Percentiles rank a stretch among this genome's conserved stretches.
Conservation (phyloP, 2,888 invertebrate genomes). For the Cheilosia urbana region DNA sequence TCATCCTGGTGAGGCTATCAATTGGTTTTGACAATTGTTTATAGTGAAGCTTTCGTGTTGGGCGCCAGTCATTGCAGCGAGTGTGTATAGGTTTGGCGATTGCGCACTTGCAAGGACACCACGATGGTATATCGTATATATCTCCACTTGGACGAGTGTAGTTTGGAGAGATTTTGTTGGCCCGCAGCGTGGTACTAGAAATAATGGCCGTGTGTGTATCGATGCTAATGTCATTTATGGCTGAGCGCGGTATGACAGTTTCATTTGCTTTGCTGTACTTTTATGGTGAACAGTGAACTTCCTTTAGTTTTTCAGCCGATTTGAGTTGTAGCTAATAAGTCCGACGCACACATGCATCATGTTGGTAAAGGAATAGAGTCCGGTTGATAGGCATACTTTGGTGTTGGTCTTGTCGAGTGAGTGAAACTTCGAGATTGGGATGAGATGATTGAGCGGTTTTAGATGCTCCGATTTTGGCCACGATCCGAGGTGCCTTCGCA, state of each 20-base stretch:
- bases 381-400: too few species aligned
- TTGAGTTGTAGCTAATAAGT: slow-evolving; percentile 41
- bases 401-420: too few species aligned
- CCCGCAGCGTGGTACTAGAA: slow-evolving; percentile 44
- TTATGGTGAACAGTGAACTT: slow-evolving; percentile 60
- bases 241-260: slow-evolving; percentile 46
- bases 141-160: slow-evolving; percentile 40
- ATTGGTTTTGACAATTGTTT: slow-evolving; percentile 67
- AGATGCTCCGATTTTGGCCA: too few species aligned
- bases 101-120: slow-evolving; percentile 58
- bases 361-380: too few species aligned
- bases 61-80: slow-evolving; percentile 23
- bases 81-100: slow-evolving; percentile 14
- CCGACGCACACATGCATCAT: neutral
- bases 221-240: slow-evolving; percentile 62
- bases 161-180: slow-evolving; percentile 35
- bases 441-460: too few species aligned
- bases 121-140: slow-evolving; percentile 37
- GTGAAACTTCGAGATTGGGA: too few species aligned
- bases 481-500: too few species aligned
- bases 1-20: slow-evolving; percentile 58
- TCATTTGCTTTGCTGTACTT: slow-evolving; percentile 28
- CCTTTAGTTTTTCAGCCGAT: slow-evolving; percentile 61
- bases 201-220: slow-evolving; percentile 44
- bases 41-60: slow-evolving; percentile 59